A percentile compares a stretch with the other conserved stretches of the same genome.
These are phyloP conservation scores for Lycia hirtaria DNA, from an alignment of 2,888 invertebrate species.

Conservation along the genomic window DNA sequence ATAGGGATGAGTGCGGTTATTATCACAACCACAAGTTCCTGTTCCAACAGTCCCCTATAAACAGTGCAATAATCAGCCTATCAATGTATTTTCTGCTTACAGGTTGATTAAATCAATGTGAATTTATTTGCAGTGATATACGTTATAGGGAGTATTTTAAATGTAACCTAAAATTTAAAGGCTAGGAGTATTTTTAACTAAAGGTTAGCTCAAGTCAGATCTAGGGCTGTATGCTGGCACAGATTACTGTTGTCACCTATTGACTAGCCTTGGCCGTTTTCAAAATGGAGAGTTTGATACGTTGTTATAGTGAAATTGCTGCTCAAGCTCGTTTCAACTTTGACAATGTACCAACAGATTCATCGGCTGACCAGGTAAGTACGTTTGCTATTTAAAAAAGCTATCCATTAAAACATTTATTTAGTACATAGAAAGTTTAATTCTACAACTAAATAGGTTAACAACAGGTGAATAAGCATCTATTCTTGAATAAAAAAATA, in stretches of 20 bases:
- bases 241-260: constrained; percentile 4
- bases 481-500: too few relatives aligned
- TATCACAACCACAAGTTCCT: background rate
- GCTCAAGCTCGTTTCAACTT: constrained; percentile 82
- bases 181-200: constrained; percentile 42
- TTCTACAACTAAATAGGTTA: too few relatives aligned
- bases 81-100: background rate
- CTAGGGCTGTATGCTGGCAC: constrained; percentile 25
- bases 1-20: background rate
- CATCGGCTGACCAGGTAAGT: constrained; percentile 75
- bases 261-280: background rate
- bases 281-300: constrained; percentile 70
- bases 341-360: constrained; percentile 81
- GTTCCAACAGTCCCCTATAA: too few relatives aligned
- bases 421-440: too few relatives aligned
- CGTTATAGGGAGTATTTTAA: background rate
- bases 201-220: constrained; percentile 37
- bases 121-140: background rate
- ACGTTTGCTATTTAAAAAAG: too few relatives aligned
- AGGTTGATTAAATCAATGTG: background rate
- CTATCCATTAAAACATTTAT: too few relatives aligned
- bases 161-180: constrained; percentile 17
- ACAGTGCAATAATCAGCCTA: background rate
- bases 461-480: too few relatives aligned
- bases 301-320: constrained; percentile 68